Conservation (phyloP, 2,113 vertebrate genomes). For the Oncorhynchus mykiss region DNA sequence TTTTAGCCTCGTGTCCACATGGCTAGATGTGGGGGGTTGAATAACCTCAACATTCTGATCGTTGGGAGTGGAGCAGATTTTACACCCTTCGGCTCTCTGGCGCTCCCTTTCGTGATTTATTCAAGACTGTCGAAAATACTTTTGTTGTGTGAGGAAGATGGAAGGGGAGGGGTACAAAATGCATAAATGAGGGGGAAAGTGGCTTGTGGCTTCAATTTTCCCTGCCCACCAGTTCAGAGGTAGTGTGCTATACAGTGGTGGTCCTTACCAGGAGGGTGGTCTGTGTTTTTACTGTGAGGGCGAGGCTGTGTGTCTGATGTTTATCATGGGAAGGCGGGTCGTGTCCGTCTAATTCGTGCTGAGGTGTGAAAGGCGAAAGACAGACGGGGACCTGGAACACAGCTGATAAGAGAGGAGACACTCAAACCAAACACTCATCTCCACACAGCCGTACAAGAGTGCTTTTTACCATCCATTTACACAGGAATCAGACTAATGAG, state of each 20-base stretch:
- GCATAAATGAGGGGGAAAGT: not conserved
- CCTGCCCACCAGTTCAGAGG: not conserved
- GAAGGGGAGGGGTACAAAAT: not conserved
- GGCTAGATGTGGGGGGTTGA: too few species aligned
- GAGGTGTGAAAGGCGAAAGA: not conserved
- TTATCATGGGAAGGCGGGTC: not conserved
- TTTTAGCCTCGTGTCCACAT: too few species aligned
- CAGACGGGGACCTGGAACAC: not conserved
- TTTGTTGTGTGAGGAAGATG: not conserved
- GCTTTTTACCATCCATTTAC: not conserved
- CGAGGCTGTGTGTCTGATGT: not conserved
- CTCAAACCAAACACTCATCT: too few species aligned
- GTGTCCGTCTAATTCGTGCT: not conserved
- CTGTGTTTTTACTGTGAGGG: not conserved
- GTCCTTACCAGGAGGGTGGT: not conserved
- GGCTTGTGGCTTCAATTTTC: not conserved
- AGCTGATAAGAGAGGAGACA: not conserved
- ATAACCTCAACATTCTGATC: not conserved
- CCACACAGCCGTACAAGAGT: not conserved
- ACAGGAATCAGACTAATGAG: not conserved
- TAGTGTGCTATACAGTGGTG: too few species aligned
- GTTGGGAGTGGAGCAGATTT: conserved; percentile 21
- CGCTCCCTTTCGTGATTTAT: conserved; percentile 25
- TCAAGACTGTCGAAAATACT: not conserved
- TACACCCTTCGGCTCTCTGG: conserved; percentile 5